These are phyloP conservation scores for Cryptosula pallasiana DNA, from an alignment of 2,888 invertebrate genomes.

Conservation along the genomic window DNA sequence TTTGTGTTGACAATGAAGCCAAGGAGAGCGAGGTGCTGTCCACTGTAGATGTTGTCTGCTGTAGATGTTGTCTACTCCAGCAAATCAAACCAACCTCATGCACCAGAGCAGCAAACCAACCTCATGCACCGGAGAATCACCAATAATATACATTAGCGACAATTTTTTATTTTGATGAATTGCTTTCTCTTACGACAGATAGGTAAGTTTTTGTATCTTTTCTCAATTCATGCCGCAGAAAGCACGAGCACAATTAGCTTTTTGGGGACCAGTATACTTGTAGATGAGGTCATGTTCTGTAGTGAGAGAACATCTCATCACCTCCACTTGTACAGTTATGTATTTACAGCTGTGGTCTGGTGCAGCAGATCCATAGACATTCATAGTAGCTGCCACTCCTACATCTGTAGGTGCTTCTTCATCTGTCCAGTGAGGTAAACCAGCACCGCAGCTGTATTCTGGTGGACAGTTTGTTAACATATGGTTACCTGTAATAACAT, in stretches of 20 bases:
- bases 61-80: too few relatives aligned
- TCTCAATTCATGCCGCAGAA: conserved; percentile 3
- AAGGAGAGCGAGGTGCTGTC: too few relatives aligned
- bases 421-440: background rate
- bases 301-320: background rate
- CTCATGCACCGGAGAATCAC: too few relatives aligned
- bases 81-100: too few relatives aligned
- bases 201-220: too few relatives aligned
- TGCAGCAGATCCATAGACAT: background rate
- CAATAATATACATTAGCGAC: too few relatives aligned
- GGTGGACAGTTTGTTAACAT: background rate
- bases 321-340: background rate
- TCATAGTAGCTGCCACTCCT: background rate
- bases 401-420: background rate
- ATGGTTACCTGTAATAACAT: background rate
- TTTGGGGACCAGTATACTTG: background rate
- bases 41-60: too few relatives aligned
- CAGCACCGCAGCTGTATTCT: background rate
- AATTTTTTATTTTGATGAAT: too few relatives aligned
- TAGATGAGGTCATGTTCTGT: conserved; percentile 17
- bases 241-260: background rate
- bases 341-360: background rate
- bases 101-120: too few relatives aligned
- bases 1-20: too few relatives aligned
- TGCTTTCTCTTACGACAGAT: too few relatives aligned